These are phyloP conservation scores for Regulus satrapa DNA, from an alignment of 2,113 vertebrate genomes.

Conservation along the genomic window DNA sequence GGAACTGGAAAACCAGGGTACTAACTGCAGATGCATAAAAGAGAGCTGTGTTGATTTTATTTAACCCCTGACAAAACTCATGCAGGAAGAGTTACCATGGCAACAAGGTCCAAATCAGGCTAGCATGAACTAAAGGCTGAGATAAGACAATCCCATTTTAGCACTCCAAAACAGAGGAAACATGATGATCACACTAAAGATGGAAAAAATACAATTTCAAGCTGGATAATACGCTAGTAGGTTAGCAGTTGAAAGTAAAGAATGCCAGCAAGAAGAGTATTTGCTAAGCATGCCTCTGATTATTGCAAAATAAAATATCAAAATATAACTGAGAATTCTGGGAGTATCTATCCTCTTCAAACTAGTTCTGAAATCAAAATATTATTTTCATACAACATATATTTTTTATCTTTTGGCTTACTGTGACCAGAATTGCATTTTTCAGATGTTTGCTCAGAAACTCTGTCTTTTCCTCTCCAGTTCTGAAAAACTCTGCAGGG, in stretches of 20 bases:
- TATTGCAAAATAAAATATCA: not conserved
- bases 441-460: not conserved
- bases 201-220: not conserved
- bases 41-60: not conserved
- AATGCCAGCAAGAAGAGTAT: not conserved
- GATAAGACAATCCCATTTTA: slow-evolving; percentile 46
- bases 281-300: not conserved
- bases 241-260: not conserved
- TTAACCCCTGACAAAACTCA: slow-evolving; percentile 34
- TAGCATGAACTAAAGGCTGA: slow-evolving; percentile 39
- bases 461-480: not conserved
- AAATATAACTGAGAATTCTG: not conserved
- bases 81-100: slow-evolving; percentile 53
- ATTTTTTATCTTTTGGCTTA: not conserved
- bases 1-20: not conserved
- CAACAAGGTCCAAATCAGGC: slow-evolving; percentile 52
- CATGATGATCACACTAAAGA: not conserved
- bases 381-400: not conserved
- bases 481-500: not conserved
- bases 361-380: not conserved
- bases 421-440: not conserved
- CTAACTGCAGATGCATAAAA: not conserved
- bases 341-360: not conserved
- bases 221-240: not conserved
- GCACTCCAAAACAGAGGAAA: slow-evolving; percentile 5